Conservation (phyloP, 2,113 vertebrate species). For the Perca schrenkii region DNA sequence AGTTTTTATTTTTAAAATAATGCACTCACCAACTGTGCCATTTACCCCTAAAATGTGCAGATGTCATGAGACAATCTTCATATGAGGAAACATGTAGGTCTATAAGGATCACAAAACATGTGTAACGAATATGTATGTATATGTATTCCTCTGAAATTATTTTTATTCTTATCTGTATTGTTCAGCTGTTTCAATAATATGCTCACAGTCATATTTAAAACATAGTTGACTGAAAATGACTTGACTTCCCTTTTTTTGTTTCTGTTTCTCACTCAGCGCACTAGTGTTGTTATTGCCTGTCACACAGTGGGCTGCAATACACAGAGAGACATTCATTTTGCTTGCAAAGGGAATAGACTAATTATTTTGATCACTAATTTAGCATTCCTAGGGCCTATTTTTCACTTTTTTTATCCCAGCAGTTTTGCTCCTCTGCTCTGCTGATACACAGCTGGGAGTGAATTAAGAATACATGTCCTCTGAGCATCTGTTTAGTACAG, state of each 20-base stretch:
- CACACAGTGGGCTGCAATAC: constrained; percentile 37
- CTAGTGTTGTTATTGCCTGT: constrained; percentile 28
- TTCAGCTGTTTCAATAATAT: neutral
- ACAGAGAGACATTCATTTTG: constrained; percentile 25
- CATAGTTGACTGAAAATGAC: neutral
- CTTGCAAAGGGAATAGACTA: constrained; percentile 44
- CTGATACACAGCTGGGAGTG: constrained; percentile 67
- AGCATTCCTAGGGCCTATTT: constrained; percentile 37
- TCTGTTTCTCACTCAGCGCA: constrained; percentile 8
- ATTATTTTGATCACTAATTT: constrained; percentile 69
- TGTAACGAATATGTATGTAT: neutral
- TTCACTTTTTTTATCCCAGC: constrained; percentile 44
- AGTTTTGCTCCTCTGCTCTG: constrained; percentile 51
- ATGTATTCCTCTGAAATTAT: neutral
- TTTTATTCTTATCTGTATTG: neutral
- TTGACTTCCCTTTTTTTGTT: constrained; percentile 16
- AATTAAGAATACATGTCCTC: constrained; percentile 68
- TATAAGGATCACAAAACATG: neutral
- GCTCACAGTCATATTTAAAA: neutral
- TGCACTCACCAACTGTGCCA: neutral
- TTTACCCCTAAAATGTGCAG: neutral
- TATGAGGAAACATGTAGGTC: neutral
- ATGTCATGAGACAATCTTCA: neutral
- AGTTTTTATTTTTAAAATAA: neutral
- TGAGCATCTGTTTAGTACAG: constrained; percentile 58